A percentile compares a stretch with the other conserved stretches of the same genome.
These are phyloP conservation scores for Papilio protenor DNA, from an alignment of 2,888 invertebrate species.

Conservation along the genomic window DNA sequence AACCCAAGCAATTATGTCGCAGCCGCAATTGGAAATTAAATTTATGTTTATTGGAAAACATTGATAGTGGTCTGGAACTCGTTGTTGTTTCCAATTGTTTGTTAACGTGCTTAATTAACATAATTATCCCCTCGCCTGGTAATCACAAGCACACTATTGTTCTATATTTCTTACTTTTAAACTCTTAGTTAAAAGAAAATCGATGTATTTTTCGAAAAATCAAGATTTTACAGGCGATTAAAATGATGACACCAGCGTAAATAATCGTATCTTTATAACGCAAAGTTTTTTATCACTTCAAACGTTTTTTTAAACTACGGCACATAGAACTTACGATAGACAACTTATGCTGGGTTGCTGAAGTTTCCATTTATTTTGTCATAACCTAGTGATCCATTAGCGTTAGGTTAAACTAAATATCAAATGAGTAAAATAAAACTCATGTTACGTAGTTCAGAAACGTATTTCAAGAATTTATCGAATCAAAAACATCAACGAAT, in stretches of 20 bases:
- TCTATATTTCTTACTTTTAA: not conserved
- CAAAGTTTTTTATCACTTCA: not conserved
- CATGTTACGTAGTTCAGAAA: no score
- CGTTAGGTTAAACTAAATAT: no score
- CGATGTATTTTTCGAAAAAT: not conserved
- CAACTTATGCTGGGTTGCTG: no score
- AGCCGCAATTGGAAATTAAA: slow-evolving; percentile 38
- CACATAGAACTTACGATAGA: no score
- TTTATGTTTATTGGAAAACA: slow-evolving; percentile 40
- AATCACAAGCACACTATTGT: not conserved
- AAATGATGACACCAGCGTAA: not conserved
- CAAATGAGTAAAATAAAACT: no score
- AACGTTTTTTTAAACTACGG: no score
- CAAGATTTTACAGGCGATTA: not conserved
- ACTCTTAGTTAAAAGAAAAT: not conserved
- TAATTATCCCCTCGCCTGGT: slow-evolving; percentile 1
- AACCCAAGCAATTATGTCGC: slow-evolving; percentile 29
- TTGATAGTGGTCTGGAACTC: slow-evolving; percentile 17
- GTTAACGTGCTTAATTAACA: slow-evolving; percentile 23
- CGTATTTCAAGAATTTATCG: no score
- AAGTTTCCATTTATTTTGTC: no score
- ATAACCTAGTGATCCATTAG: no score
- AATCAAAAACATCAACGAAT: no score
- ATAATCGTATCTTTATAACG: not conserved
- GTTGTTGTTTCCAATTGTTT: slow-evolving; percentile 29